Evolutionary conservation across 2,888 invertebrate species (phyloP).

Genomic region (Pseudoips prasinana): DNA sequence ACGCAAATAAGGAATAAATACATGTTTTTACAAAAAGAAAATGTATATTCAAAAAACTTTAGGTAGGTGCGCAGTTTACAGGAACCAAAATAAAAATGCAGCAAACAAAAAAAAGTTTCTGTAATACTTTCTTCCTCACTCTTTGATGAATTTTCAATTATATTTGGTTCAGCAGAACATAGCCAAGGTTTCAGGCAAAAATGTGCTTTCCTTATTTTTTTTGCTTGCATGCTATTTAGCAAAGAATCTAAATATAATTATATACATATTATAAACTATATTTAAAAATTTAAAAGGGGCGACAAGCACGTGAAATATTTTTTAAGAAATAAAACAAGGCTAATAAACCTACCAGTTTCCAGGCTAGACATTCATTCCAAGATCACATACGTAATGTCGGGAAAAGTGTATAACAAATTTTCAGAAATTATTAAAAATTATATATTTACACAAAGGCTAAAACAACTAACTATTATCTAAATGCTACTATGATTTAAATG

Average conservation of each 20-base stretch:
- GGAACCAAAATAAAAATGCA: background rate
- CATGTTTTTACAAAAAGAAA: background rate
- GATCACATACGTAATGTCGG: no score
- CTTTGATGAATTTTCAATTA: constrained; percentile 6
- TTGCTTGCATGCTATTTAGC: constrained; percentile 1
- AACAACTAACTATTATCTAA: no score
- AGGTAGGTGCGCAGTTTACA: background rate
- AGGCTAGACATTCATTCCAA: no score
- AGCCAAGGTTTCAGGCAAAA: constrained; percentile 9
- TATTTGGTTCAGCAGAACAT: constrained; percentile 10
- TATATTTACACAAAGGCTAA: no score
- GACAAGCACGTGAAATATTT: no score
- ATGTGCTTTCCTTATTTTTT: background rate
- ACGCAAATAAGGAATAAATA: background rate
- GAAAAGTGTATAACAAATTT: no score
- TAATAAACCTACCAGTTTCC: no score
- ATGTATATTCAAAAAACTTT: background rate
- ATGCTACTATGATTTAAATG: no score
- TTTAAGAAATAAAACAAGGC: no score
- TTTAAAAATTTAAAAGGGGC: constrained; percentile 1
- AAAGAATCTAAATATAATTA: constrained; percentile 1
- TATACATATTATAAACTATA: no score
- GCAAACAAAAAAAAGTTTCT: background rate
- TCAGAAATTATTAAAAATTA: no score
- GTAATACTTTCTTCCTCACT: constrained; percentile 2